These are phyloP conservation scores for Caenorhabditis remanei DNA, from an alignment of 1,140 invertebrate genomes.

Conservation along the genomic window DNA sequence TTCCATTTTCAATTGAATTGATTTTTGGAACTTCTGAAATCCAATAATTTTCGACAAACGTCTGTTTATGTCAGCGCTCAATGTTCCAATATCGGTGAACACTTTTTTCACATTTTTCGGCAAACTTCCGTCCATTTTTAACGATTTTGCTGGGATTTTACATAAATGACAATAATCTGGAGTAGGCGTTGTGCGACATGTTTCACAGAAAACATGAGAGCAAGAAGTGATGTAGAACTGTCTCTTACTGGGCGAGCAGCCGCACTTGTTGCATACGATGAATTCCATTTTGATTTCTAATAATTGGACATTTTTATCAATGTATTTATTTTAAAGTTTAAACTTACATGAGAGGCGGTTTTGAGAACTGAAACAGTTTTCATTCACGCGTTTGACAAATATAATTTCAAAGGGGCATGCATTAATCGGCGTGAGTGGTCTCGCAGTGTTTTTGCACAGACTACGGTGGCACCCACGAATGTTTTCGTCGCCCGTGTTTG, in stretches of 20 bases:
- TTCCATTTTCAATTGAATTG: constrained; percentile 26
- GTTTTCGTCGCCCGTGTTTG: too few species aligned
- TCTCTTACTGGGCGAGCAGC: neutral
- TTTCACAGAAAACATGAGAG: constrained; percentile 25
- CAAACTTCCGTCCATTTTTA: constrained; percentile 29
- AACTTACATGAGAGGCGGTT: too few species aligned
- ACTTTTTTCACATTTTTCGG: constrained; percentile 39
- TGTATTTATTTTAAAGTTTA: too few species aligned
- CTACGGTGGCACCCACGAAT: too few species aligned
- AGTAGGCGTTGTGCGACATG: neutral
- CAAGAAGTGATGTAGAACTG: constrained; percentile 30
- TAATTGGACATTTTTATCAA: neutral
- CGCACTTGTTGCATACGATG: constrained; percentile 26
- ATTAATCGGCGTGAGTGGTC: too few species aligned
- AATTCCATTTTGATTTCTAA: constrained; percentile 7
- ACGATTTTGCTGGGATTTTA: constrained; percentile 19
- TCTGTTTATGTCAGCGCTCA: constrained; percentile 11
- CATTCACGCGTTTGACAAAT: too few species aligned
- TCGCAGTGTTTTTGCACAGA: too few species aligned
- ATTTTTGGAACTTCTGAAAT: constrained; percentile 28
- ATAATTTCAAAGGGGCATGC: too few species aligned
- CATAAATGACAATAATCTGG: constrained; percentile 20
- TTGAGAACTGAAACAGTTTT: too few species aligned
- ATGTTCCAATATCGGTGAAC: neutral
- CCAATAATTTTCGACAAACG: constrained; percentile 1